A percentile compares a stretch with the other conserved stretches of the same genome.
These are phyloP conservation scores for Orgyia antiqua DNA, from an alignment of 2,888 invertebrate species.

Conservation along the genomic window DNA sequence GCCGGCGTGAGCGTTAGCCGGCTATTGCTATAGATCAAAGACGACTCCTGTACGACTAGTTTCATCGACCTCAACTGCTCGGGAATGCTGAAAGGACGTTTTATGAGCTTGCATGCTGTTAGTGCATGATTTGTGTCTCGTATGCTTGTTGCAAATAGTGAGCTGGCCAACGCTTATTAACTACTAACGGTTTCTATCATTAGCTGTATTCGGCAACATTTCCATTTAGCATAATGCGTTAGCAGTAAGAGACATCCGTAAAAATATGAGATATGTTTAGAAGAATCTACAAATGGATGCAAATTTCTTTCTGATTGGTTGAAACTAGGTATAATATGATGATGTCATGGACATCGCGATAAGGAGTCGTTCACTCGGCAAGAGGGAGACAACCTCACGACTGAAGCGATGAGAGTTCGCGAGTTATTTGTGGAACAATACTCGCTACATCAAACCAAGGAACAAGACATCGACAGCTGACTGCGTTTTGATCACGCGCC, in stretches of 20 bases:
- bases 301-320: constrained; percentile 50
- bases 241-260: no score
- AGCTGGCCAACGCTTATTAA: no score
- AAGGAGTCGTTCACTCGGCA: constrained; percentile 65
- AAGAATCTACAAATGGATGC: no score
- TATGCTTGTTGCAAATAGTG: no score
- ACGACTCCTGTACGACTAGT: constrained; percentile 10
- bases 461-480: constrained; percentile 42
- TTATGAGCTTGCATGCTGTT: constrained; percentile 40
- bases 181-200: no score
- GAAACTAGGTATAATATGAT: constrained; percentile 35
- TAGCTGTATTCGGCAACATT: no score
- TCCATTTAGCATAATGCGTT: no score
- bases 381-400: constrained; percentile 39
- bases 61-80: constrained; percentile 21
- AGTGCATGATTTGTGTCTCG: no score
- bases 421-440: constrained; percentile 61
- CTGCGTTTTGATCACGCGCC: constrained; percentile 14
- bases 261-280: no score
- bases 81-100: constrained; percentile 23
- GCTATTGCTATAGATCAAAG: constrained; percentile 6
- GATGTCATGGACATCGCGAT: constrained; percentile 58
- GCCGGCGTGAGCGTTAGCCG: constrained; percentile 4
- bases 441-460: constrained; percentile 41
- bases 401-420: constrained; percentile 17